These are phyloP conservation scores for Cavia porcellus DNA, from an alignment of 2,113 vertebrate genomes.

Conservation along the genomic window DNA sequence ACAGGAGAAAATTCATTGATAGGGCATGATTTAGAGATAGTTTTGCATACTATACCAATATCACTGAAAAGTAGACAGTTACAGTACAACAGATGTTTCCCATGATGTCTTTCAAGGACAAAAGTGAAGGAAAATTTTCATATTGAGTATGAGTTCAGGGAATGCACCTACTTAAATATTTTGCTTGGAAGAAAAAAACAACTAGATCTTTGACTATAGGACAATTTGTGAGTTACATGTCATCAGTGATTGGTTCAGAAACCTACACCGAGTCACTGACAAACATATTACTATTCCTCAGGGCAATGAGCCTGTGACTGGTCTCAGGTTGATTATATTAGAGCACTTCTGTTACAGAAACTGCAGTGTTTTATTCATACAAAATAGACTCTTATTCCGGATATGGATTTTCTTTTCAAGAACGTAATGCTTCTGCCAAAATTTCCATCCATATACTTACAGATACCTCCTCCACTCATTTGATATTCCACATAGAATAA, in stretches of 20 bases:
- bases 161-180: neutral
- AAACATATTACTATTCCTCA: neutral
- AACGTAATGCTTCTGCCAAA: neutral
- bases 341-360: neutral
- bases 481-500: neutral
- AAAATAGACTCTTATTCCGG: neutral
- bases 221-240: neutral
- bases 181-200: neutral
- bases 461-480: neutral
- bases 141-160: neutral
- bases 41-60: neutral
- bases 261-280: neutral
- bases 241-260: neutral
- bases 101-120: neutral
- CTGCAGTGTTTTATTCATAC: neutral
- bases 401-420: neutral
- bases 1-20: neutral
- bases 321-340: neutral
- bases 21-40: neutral
- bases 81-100: neutral
- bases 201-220: neutral
- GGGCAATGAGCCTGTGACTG: neutral
- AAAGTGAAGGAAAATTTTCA: neutral
- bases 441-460: neutral
- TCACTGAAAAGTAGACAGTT: neutral